Evolutionary conservation across 2,113 vertebrate genomes (phyloP).

Genomic region (Barbus barbus): DNA sequence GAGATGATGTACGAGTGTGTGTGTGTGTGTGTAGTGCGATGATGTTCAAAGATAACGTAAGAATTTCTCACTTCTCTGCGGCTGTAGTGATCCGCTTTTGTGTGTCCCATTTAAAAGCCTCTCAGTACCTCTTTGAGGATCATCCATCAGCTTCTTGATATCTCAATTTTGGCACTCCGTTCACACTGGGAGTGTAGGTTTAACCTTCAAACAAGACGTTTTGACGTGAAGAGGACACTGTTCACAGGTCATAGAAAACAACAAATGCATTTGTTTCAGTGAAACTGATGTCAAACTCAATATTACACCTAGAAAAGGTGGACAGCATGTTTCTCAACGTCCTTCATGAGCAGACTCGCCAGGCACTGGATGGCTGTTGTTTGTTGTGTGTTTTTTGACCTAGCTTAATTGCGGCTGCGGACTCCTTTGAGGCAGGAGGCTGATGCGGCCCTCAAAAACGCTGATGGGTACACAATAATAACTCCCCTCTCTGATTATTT

Average conservation of each 20-base stretch:
- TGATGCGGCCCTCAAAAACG: constrained; percentile 31
- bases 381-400: constrained; percentile 31
- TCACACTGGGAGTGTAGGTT: neutral
- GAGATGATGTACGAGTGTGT: neutral
- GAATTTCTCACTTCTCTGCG: neutral
- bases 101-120: constrained; percentile 13
- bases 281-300: neutral
- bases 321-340: neutral
- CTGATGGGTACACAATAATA: constrained; percentile 51
- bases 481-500: constrained; percentile 53
- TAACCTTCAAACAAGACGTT: constrained; percentile 24
- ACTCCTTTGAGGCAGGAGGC: constrained; percentile 27
- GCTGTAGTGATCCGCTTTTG: neutral
- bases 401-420: constrained; percentile 40
- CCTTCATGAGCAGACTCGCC: neutral
- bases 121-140: constrained; percentile 23
- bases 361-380: constrained; percentile 2
- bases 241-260: neutral
- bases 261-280: neutral
- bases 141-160: constrained; percentile 45
- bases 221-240: neutral
- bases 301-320: constrained; percentile 6
- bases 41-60: neutral
- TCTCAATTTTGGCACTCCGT: constrained; percentile 35
- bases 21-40: too few relatives aligned